These are phyloP conservation scores for Drosophila obscura DNA, from an alignment of 1,140 invertebrate genomes.

Conservation along the genomic window DNA sequence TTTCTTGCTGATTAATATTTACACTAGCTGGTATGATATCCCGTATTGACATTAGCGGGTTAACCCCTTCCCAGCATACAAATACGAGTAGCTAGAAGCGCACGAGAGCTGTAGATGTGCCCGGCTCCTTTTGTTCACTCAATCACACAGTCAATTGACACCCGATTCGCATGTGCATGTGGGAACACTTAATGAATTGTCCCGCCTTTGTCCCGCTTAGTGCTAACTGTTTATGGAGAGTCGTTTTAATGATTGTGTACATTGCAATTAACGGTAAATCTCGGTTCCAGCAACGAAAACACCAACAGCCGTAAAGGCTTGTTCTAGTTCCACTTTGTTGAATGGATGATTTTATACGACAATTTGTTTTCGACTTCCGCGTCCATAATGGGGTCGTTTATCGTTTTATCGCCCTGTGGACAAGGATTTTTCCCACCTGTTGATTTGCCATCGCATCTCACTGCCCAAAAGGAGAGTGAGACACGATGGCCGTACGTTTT, in stretches of 20 bases:
- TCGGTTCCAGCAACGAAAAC: background rate
- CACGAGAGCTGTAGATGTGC: too few species aligned
- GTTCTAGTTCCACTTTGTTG: slow-evolving; percentile 27
- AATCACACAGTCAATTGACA: slow-evolving; percentile 20
- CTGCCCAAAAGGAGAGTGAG: slow-evolving; percentile 17
- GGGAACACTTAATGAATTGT: slow-evolving; percentile 24
- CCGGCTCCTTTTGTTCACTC: slow-evolving; percentile 12
- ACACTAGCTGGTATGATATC: too few species aligned
- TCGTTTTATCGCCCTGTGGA: slow-evolving; percentile 33
- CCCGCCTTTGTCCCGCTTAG: background rate
- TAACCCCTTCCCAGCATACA: too few species aligned
- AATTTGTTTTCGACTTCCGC: slow-evolving; percentile 51
- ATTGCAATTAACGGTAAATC: slow-evolving; percentile 42
- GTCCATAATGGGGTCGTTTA: slow-evolving; percentile 34
- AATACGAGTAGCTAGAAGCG: too few species aligned
- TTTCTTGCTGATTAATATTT: too few species aligned
- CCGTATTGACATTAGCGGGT: too few species aligned
- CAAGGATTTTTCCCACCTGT: slow-evolving; percentile 35
- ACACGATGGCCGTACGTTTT: slow-evolving; percentile 7
- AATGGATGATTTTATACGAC: background rate
- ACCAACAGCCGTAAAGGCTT: slow-evolving; percentile 28
- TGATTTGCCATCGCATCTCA: slow-evolving; percentile 41
- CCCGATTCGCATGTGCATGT: slow-evolving; percentile 35
- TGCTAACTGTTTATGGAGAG: slow-evolving; percentile 39
- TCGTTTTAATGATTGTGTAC: slow-evolving; percentile 30